Evolutionary conservation across 2,888 invertebrate genomes (phyloP).

Genomic region (Microchrysa polita): DNA sequence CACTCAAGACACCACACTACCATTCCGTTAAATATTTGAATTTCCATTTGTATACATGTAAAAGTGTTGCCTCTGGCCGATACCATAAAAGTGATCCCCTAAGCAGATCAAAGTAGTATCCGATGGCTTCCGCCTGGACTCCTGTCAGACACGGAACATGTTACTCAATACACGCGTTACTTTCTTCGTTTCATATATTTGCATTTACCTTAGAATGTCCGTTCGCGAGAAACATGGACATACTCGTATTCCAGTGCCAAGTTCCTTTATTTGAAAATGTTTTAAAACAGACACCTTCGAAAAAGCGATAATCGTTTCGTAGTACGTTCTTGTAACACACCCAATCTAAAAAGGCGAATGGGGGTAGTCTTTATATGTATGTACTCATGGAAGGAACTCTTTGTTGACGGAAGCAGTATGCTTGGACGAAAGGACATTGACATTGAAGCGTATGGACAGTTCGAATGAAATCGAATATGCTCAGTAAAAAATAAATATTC

Average conservation of each 20-base stretch:
- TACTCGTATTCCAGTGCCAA: neutral
- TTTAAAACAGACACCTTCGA: neutral
- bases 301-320: neutral
- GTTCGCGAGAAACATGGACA: no score
- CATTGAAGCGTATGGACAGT: neutral
- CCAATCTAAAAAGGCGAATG: neutral
- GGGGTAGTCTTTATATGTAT: neutral
- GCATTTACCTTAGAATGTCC: neutral
- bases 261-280: neutral
- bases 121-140: conserved; percentile 39
- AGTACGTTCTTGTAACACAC: neutral
- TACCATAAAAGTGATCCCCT: conserved; percentile 42
- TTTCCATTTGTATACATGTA: no score
- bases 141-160: conserved; percentile 28
- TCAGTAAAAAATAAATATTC: no score
- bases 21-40: neutral
- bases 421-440: conserved; percentile 2
- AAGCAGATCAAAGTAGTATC: conserved; percentile 44
- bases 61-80: conserved; percentile 12
- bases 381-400: neutral
- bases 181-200: neutral
- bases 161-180: neutral
- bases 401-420: conserved; percentile 27
- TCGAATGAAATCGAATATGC: neutral
- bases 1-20: no score